Base-by-base conservation (phyloP, 2,888 invertebrate genomes). In the Zhuqinia jingwanae region DNA sequence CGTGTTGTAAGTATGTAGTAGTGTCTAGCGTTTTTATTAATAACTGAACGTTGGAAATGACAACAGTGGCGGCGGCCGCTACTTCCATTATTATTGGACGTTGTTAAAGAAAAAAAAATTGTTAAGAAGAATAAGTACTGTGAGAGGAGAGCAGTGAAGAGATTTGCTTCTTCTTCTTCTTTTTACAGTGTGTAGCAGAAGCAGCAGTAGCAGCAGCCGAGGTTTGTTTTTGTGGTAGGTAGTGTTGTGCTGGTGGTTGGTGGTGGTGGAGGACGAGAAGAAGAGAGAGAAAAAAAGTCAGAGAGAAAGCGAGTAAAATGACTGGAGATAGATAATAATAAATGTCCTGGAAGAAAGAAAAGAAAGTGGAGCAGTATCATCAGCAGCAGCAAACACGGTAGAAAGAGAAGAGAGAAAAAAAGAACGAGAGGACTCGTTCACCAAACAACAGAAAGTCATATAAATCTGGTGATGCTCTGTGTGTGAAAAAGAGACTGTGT, bases 31-130 rank as follows among this genome's bases (percentile, higher is more conserved):
- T 53, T 53, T n/a, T 25, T 53, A 53, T 75, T 53, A 30, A 30
- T 75, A 75, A 36, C 36, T 36, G 36, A 36, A 8, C 36, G 75
- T 10, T 53, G 79, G 50, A 79, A 20, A 79, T 45, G 79, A 79
- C 36, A 75, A 47, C 75, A 75, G 75, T 75, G 53, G 75, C 53
- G 75, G 75, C 75, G 75, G 75, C 75, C 53, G 75, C 63, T 63
- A 42, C 42, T 20, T 0, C 30, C 25, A 11, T 22, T 68, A 17
- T 50, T 75, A 53, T 75, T 53, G 75, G 11, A 53, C 50, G 36
- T 22, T 75, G 50, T n/a, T 36, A 8, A 36, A 36, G 10, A 73
- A 73, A 47, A 75, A 47, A 73, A 73, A 47, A 75, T 25, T 17
- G 27, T 20, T 25, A 58, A 30, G 30, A 50, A 75, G 75, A 53